A percentile compares a stretch with the other conserved stretches of the same genome.
Evolutionary conservation across 2,113 vertebrate species (phyloP).

Genomic region (Mungos mungo): DNA sequence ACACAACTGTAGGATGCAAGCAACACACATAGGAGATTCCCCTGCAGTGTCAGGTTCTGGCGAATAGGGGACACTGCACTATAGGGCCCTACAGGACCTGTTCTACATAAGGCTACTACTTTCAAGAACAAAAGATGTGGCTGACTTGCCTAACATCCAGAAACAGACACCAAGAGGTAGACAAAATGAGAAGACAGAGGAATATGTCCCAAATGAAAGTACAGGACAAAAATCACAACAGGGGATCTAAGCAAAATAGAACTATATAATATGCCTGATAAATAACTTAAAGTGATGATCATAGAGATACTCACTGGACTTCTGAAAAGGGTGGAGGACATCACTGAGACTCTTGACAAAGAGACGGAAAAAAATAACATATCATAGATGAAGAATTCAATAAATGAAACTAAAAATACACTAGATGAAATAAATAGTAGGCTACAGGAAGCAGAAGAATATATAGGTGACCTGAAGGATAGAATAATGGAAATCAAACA

Average conservation of each 20-base stretch:
- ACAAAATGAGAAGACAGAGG: background rate
- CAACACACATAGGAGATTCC: background rate
- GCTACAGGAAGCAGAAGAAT: background rate
- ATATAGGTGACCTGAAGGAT: background rate
- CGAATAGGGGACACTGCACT: background rate
- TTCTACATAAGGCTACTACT: background rate
- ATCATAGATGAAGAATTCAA: background rate
- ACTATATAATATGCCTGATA: background rate
- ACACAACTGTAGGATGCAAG: background rate
- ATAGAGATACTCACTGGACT: background rate
- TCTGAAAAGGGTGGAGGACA: background rate
- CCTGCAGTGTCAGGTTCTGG: background rate
- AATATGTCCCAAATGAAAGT: background rate
- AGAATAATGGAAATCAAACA: background rate
- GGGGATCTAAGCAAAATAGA: background rate
- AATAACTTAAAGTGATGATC: background rate
- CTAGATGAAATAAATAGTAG: background rate
- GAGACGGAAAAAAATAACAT: background rate
- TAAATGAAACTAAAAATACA: background rate
- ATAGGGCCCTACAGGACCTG: background rate
- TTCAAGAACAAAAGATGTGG: background rate
- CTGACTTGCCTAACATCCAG: background rate
- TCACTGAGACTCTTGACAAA: background rate
- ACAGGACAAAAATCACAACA: background rate
- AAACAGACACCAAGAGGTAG: background rate